These are phyloP conservation scores for Prorops nasuta DNA, from an alignment of 1,140 invertebrate genomes.

Conservation along the genomic window DNA sequence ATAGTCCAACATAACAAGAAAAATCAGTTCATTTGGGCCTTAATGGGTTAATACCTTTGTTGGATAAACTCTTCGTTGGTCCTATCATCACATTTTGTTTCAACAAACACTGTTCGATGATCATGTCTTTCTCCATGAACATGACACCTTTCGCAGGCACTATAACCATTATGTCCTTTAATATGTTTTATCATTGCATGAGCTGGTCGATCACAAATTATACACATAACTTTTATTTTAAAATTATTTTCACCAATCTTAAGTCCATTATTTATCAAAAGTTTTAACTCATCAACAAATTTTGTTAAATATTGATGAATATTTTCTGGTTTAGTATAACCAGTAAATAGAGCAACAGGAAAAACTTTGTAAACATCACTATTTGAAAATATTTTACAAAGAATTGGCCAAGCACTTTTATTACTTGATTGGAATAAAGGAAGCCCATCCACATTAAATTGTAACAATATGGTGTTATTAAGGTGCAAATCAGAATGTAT, in stretches of 20 bases:
- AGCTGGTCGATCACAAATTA: conserved; percentile 15
- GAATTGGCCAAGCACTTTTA: conserved; percentile 17
- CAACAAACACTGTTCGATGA: conserved; percentile 1
- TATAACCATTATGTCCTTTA: conserved; percentile 11
- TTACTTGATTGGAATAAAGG: conserved; percentile 15
- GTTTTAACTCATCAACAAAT: conserved; percentile 13
- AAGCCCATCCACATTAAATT: conserved; percentile 19
- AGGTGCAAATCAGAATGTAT: too few relatives aligned
- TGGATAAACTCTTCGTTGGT: conserved; percentile 4
- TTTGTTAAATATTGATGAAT: conserved; percentile 2
- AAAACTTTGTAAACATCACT: conserved; percentile 8
- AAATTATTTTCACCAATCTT: not conserved
- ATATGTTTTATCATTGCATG: conserved; percentile 13
- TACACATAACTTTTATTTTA: conserved; percentile 6
- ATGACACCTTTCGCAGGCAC: conserved; percentile 15
- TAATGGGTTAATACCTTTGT: too few relatives aligned
- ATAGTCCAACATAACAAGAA: too few relatives aligned
- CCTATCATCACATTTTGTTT: not conserved
- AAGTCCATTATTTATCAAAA: not conserved
- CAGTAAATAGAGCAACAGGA: conserved; percentile 11
- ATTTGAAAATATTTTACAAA: conserved; percentile 11
- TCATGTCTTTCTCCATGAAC: not conserved
- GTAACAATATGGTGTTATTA: conserved; percentile 6
- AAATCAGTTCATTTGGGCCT: too few relatives aligned
- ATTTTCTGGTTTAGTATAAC: conserved; percentile 10